phyloP scores from a whole-genome alignment of 2,888 invertebrate genomes.

The Stictocephala bisonia region DNA sequence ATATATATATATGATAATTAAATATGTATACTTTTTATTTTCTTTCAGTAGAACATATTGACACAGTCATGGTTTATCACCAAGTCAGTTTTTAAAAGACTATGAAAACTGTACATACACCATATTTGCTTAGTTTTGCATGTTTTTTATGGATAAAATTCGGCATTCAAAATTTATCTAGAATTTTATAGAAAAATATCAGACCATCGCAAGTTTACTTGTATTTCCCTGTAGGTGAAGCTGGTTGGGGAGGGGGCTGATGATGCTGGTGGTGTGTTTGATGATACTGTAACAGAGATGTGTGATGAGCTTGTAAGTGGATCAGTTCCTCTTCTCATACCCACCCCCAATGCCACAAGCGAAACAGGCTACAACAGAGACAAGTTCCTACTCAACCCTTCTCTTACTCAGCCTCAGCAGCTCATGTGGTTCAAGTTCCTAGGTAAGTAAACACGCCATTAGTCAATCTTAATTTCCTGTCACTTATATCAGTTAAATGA shows the following conservation, averaged over 20 bases:
- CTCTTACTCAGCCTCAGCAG: conserved; percentile 68
- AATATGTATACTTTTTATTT: no score
- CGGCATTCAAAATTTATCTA: no score
- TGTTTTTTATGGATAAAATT: neutral
- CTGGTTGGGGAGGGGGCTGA: conserved; percentile 75
- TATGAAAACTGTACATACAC: no score
- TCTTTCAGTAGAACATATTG: no score
- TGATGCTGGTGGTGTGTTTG: conserved; percentile 77
- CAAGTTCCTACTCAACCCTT: conserved; percentile 72
- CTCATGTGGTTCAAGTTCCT: conserved; percentile 72
- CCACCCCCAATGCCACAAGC: conserved; percentile 72
- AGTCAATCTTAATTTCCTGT: no score
- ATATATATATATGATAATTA: no score
- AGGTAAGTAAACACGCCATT: conserved; percentile 66
- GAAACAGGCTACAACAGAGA: conserved; percentile 74
- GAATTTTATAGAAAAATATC: no score
- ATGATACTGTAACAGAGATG: conserved; percentile 77
- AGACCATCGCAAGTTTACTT: no score
- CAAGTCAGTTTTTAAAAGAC: no score
- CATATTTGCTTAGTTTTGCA: neutral
- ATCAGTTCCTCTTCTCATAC: conserved; percentile 70
- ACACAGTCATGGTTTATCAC: no score
- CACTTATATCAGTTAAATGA: no score
- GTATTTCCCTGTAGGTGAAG: conserved; percentile 65
- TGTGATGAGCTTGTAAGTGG: conserved; percentile 72